phyloP scores from a whole-genome alignment of 2,888 invertebrate genomes.

The Calliphora vomitoria region DNA sequence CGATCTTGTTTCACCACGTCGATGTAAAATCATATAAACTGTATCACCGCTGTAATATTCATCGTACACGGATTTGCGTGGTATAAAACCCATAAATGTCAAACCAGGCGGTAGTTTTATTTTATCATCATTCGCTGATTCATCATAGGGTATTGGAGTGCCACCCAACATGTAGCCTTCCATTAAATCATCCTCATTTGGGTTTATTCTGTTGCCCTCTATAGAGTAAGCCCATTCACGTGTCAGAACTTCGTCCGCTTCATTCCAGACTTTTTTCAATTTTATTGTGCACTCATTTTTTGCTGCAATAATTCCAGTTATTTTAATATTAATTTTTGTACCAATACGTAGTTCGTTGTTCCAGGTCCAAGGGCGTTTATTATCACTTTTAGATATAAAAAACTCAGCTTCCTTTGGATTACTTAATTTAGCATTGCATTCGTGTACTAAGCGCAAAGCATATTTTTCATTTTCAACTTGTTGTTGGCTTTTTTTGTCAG shows the following conservation, averaged over 20 bases:
- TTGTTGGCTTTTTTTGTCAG: conserved; percentile 72
- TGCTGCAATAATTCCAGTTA: conserved; percentile 86
- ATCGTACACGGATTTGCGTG: conserved; percentile 85
- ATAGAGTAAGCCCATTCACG: conserved; percentile 84
- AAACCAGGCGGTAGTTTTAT: conserved; percentile 86
- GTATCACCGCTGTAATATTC: conserved; percentile 87
- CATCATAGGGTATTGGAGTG: conserved; percentile 83
- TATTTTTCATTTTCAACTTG: conserved; percentile 84
- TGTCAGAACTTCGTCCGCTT: conserved; percentile 82
- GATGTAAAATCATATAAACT: conserved; percentile 86
- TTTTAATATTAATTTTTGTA: conserved; percentile 87
- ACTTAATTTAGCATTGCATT: conserved; percentile 83
- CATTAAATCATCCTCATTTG: conserved; percentile 85
- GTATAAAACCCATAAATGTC: conserved; percentile 89
- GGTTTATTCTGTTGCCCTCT: conserved; percentile 85
- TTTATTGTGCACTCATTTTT: conserved; percentile 85
- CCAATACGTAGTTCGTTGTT: conserved; percentile 88
- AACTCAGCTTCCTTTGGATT: conserved; percentile 87
- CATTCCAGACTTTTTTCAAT: conserved; percentile 83
- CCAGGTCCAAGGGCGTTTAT: conserved; percentile 87
- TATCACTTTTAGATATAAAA: conserved; percentile 86
- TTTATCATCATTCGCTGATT: conserved; percentile 84
- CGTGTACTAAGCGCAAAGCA: conserved; percentile 82
- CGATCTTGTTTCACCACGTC: conserved; percentile 85
- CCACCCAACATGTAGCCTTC: conserved; percentile 85